Base-by-base conservation (phyloP, 1,140 invertebrate genomes). In the Zaprionus davidi region DNA sequence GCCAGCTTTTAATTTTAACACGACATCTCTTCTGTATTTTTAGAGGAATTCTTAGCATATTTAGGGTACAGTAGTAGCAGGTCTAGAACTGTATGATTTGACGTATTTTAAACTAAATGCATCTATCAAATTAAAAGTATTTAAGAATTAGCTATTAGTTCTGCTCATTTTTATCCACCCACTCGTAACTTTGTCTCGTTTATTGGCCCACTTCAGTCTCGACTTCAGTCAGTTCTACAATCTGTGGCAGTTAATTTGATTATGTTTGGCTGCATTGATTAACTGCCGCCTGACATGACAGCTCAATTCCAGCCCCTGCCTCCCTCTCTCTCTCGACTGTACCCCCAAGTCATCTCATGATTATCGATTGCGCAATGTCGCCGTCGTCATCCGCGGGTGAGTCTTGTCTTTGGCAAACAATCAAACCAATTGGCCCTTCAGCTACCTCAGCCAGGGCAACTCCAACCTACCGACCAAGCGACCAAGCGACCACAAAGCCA, bases 261-360 rank as follows among this genome's bases (percentile, higher is more conserved):
- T 90, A 90, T 90, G 82, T 90, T 85, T 85, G 81, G 78, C 76
- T 80, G 79, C 85, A 90, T 90, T 91, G 88, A 91, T 91, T 91
- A 91, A 91, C 88, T 88, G 87, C 88, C 83, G 71, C 73, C 88
- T 82, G 90, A 91, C 90, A 91, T 91, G 90, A 91, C 90, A 85
- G 90, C 90, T 91, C 90, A 91, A 91, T 91, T 82, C 85, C 73
- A 60, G 41, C 59, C 60, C 76, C 64, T 34, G 36, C 2, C 55
- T 1, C 55, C 1, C 24, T 26, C 7, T 26, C 5, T 6, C 26
- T 15, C 15, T 28, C 31, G 31, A 11, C 31, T 11, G 2, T 34
- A 34, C 9, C 9, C 56, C 56, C 17, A 7, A 28, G 13, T 31
- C 13, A 34, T 15, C 41, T 49, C 72, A 90, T 90, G 85, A 90